phyloP scores from a whole-genome alignment of 2,888 invertebrate species.

The Alitta virens region DNA sequence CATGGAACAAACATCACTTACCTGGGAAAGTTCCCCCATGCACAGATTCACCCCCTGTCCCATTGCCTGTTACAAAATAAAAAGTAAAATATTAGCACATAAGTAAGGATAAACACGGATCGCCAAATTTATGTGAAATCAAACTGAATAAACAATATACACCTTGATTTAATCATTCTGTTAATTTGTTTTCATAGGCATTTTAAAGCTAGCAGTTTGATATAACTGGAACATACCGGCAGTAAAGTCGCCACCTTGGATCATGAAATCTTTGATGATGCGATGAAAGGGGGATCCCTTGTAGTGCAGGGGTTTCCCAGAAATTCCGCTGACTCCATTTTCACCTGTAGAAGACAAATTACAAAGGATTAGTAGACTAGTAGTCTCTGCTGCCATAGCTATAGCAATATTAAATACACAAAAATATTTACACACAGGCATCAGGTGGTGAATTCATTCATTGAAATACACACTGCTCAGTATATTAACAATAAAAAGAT shows the following conservation, averaged over 20 bases:
- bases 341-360: constrained; percentile 74
- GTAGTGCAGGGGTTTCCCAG: constrained; percentile 78
- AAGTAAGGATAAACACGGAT: background rate
- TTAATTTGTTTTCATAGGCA: no score
- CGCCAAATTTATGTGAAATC: no score
- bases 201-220: background rate
- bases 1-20: constrained; percentile 60
- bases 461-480: no score
- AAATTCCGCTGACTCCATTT: constrained; percentile 73
- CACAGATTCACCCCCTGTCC: constrained; percentile 96
- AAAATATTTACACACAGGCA: no score
- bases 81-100: background rate
- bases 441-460: no score
- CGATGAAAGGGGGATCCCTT: constrained; percentile 81
- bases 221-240: constrained; percentile 73
- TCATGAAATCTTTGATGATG: constrained; percentile 95
- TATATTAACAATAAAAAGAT: no score
- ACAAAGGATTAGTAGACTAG: no score
- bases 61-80: constrained; percentile 71
- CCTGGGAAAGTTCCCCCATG: constrained; percentile 96
- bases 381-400: no score
- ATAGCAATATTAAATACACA: no score
- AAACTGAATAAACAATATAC: no score
- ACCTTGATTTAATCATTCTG: no score
- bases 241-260: constrained; percentile 67